Evolutionary conservation across 2,797 vertebrate genomes (phyloP), one percentile per base, ranked within the genome.

Genomic region (Acomys russatus): DNA sequence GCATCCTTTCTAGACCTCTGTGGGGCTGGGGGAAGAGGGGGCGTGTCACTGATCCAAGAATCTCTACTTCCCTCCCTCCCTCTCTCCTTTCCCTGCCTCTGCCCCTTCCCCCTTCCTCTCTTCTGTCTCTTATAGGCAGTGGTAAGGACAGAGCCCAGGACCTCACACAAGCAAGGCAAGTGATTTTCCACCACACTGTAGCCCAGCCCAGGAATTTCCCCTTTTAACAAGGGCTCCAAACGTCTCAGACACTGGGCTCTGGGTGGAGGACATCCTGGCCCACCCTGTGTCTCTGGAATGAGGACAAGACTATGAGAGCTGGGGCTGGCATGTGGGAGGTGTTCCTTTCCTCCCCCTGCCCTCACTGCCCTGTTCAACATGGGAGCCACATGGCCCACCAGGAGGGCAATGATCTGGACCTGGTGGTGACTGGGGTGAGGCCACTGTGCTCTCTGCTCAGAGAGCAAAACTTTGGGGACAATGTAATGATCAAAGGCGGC

Each of bases 391-490:
- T 1, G 70, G 77, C 66, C 76, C 78, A 54, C 33, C 6, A 71
- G 95, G 89, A 80, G 68, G 61, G 89, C 35, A 80, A 30, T 9
- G 7, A 15, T 14, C n/a, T 33, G 35, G 3, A 80, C 64, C n/a
- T 97, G 83, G 91, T 44, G n/a, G 91, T 70, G 66, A 97, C 82
- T 59, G 56, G 15, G 88, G 90, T 79, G 71, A 79, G 86, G 83
- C 97, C 92, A 95, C 96, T 23, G 44, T 15, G 49, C 18, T 44
- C 38, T 68, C 30, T 49, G 38, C 96, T 95, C 97, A 30, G 95
- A 98, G 96, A 97, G 76, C 97, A 96, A 97, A 98, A 98, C 97
- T 91, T 64, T 79, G 86, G 97, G 96, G 95, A 96, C 97, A 97
- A 95, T 88, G 96, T 95, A 98, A 95, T 93, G 97, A 73, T 74